phyloP scores from a whole-genome alignment of 2,113 vertebrate species.

The Bettongia penicillata region DNA sequence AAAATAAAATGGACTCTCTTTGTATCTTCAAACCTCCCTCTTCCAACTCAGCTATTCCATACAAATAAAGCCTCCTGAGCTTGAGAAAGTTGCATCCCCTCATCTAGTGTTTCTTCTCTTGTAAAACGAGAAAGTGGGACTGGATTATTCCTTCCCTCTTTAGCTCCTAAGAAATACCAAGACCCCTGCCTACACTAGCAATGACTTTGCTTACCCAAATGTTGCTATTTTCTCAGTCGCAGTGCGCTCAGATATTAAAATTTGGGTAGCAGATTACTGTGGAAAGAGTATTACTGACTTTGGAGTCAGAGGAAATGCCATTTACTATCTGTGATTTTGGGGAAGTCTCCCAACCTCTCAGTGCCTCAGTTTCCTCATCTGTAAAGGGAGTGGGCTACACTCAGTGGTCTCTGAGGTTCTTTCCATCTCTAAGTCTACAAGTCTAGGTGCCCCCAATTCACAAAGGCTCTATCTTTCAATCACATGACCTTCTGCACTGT shows the following conservation, averaged over 20 bases:
- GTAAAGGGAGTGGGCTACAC: not conserved
- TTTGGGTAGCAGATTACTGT: not conserved
- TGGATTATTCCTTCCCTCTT: not conserved
- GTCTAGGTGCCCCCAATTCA: not conserved
- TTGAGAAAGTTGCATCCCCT: not conserved
- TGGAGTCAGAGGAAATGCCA: not conserved
- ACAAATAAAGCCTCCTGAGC: not conserved
- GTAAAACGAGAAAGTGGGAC: not conserved
- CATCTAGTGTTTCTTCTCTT: accelerated
- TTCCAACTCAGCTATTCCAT: not conserved
- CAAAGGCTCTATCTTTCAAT: not conserved
- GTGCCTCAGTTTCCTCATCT: not conserved
- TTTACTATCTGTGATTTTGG: not conserved
- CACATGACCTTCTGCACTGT: not conserved
- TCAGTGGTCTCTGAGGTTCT: not conserved
- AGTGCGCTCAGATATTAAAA: not conserved
- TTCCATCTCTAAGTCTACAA: not conserved
- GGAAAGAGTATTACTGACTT: not conserved
- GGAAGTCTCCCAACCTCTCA: not conserved
- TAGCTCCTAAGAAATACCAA: not conserved
- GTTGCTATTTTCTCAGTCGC: too few relatives aligned
- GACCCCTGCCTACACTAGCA: not conserved
- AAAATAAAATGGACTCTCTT: not conserved
- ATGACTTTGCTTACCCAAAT: not conserved
- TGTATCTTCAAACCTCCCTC: not conserved